Base-by-base conservation (phyloP, 92 coral and sea anemone genomes). In the Paramuricea clavata region DNA sequence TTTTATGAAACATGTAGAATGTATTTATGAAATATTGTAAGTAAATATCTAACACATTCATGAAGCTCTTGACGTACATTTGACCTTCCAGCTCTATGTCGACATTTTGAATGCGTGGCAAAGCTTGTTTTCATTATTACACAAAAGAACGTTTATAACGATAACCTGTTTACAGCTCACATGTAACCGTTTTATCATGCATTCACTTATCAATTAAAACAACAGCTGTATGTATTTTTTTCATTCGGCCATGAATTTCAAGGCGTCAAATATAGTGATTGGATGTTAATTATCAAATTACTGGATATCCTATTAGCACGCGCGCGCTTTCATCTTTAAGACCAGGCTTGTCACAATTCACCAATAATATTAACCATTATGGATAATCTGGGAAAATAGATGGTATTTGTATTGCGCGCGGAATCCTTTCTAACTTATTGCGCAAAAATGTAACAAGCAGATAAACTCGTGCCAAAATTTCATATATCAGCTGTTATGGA, bases 191-290 rank as follows among this genome's bases (percentile, higher is more conserved):
- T 65, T 65, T 65, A 28, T 5, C 41, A 13, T 31, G 36, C 39
- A 65, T 65, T 65, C 72, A 31, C 62, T 74, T 74, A 74, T 74
- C 81, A 28, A 44, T 44, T 74, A 23, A 41, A 31, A 30, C 22
- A 47, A 44, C 81, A 74, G 81, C 81, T 74, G 81, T 62, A 12
- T n/a, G n/a, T n/a, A n/a, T n/a, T 74, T 74, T 60, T 26, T 27
- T 60, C 68, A n/a, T 65, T 9, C 28, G 72, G 23, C 72, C 28
- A 65, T 65, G 27, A 65, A 28, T 65, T 65, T 31, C 72, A 31
- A 28, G 41, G 41, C 36, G 72, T 65, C 36, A 65, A 31, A 39
- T n/a, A n/a, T 65, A 65, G 72, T 27, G 72, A 39, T 65, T 31
- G 36, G 23, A 65, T 65, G 72, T 11, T 31, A 65, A 65, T 65